Evolutionary conservation across 2,888 invertebrate species (phyloP).

Genomic region (Pachycephus smyrnensis): DNA sequence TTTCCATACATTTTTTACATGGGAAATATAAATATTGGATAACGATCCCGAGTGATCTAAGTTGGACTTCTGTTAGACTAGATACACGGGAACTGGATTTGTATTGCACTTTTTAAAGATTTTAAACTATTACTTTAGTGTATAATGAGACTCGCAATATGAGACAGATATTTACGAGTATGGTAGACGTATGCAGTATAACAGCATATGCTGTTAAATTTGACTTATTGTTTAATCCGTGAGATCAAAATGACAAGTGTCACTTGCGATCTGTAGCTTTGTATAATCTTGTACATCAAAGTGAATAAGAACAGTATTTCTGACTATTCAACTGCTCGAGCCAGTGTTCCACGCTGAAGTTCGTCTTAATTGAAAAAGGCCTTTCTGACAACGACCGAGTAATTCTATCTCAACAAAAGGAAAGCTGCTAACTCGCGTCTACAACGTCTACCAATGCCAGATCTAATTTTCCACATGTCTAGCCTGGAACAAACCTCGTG

Average conservation of each 20-base stretch:
- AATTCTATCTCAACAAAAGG: neutral
- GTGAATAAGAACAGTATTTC: neutral
- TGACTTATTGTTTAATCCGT: neutral
- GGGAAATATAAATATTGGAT: no score
- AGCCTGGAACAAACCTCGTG: neutral
- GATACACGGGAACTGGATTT: no score
- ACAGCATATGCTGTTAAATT: neutral
- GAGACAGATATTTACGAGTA: no score
- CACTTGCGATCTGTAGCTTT: neutral
- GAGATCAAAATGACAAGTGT: neutral
- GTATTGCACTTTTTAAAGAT: no score
- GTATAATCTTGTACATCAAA: neutral
- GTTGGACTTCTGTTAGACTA: no score
- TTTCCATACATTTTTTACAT: no score
- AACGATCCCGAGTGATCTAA: no score
- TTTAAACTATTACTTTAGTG: no score
- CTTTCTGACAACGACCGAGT: neutral
- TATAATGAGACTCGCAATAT: no score
- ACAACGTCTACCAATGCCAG: slow-evolving; percentile 25
- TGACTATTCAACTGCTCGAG: neutral
- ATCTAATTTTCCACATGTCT: slow-evolving; percentile 28
- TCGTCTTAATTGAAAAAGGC: neutral
- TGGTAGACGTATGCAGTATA: no score
- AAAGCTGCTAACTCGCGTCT: neutral
- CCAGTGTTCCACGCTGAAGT: neutral